Base-by-base conservation (phyloP, 2,888 invertebrate genomes). In the Uloborus plumipes region DNA sequence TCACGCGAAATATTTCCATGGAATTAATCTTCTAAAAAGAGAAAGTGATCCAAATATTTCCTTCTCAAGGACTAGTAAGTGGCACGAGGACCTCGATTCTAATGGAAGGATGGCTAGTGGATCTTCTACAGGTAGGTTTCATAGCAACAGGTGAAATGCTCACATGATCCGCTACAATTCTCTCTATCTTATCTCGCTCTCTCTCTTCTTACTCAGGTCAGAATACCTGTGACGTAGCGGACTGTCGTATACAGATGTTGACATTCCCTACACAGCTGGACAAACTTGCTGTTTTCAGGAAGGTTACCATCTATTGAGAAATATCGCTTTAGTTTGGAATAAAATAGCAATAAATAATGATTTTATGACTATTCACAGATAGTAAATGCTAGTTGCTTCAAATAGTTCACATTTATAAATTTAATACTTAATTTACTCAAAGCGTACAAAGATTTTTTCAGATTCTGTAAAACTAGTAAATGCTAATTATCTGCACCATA, bases 221-320 rank as follows among this genome's bases (percentile, higher is more conserved):
- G 53, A 18, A 31, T 71, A 31, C 9, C 15, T 49, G 39, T 74
- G 80, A 80, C 80, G 80, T 74, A 49, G 47, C 31, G 31, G 20
- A 31, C 58, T 74, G 80, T 80, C 69, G 74, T 62, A 20, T 51
- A 55, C 80, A 80, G 74, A 70, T 80, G 80, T 74, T 80, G 80
- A 74, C 73, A 62, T 80, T 80, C 74, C 39, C 70, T 58, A 58
- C 55, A 61, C 72, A 76, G 76, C 76, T 82, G 82, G 67, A 72
- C 76, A 76, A 82, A 67, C 69, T n/a, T 22, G 22, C 39, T 20
- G 53, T 4, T 18, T n/a, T 11, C 53, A 7, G 20, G 55, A 22
- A 20, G 74, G 59, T 59, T 66, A 58, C 22, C 75, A 22, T 59
- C 26, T 50, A 55, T 22, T 55, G 65, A 50, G 47, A 47, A 31